These are phyloP conservation scores for Brachylomia viminalis DNA, from an alignment of 2,888 invertebrate species.

Conservation along the genomic window DNA sequence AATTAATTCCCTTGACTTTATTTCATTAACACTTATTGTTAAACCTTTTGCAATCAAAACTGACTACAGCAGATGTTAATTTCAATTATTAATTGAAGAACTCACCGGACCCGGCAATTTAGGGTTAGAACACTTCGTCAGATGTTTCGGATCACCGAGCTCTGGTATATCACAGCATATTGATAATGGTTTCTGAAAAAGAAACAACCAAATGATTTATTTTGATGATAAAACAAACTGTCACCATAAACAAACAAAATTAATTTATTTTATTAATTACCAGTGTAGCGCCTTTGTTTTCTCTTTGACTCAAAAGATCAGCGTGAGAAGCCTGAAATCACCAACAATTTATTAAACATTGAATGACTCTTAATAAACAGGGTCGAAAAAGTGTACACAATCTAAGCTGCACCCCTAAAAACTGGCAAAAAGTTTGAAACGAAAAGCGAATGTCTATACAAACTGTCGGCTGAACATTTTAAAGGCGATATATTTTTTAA, in stretches of 20 bases:
- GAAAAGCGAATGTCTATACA: not conserved
- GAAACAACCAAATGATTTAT: constrained; percentile 24
- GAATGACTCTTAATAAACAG: not conserved
- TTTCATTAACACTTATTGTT: not conserved
- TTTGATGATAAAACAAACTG: not conserved
- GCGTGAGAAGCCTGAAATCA: constrained; percentile 70
- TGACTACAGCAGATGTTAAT: not conserved
- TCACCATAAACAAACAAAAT: not conserved
- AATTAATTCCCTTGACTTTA: too few species aligned
- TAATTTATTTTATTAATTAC: constrained; percentile 68
- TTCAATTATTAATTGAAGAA: constrained; percentile 9
- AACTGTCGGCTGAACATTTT: not conserved
- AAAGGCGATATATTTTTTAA: not conserved
- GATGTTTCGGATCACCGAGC: constrained; percentile 78
- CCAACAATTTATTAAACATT: not conserved
- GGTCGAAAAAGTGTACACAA: not conserved
- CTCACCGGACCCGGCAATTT: constrained; percentile 83
- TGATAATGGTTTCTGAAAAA: constrained; percentile 85
- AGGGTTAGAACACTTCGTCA: constrained; percentile 81
- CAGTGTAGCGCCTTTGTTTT: constrained; percentile 78
- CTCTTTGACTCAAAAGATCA: constrained; percentile 71
- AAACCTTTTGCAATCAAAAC: not conserved
- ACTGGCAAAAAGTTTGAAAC: not conserved
- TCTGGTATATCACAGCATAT: constrained; percentile 88
- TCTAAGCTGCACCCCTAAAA: not conserved